These are phyloP conservation scores for Sitta europaea DNA, from an alignment of 2,113 vertebrate species.

Conservation along the genomic window DNA sequence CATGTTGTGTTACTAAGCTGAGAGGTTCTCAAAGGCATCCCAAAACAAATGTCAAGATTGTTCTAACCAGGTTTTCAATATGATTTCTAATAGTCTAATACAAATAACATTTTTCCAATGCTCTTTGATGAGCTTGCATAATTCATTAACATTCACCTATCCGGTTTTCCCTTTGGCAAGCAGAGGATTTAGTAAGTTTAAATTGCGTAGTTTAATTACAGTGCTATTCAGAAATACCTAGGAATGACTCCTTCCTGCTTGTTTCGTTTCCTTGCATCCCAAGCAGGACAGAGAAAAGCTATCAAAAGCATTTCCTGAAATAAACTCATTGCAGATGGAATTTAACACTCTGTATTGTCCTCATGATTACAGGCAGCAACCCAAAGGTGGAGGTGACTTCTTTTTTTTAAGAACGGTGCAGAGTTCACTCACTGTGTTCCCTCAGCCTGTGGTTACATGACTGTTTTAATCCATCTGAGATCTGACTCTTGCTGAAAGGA, in stretches of 20 bases:
- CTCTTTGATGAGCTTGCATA: neutral
- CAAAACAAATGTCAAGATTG: neutral
- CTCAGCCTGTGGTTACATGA: neutral
- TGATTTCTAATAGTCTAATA: neutral
- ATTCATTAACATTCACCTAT: neutral
- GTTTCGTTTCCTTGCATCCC: neutral
- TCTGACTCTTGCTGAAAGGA: neutral
- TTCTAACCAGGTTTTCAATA: neutral
- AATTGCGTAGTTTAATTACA: neutral
- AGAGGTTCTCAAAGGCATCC: neutral
- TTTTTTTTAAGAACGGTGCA: neutral
- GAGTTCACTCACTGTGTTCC: neutral
- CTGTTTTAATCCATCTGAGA: neutral
- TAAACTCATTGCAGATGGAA: neutral
- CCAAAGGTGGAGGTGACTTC: neutral
- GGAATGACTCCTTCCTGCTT: neutral
- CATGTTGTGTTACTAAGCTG: neutral
- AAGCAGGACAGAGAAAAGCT: neutral
- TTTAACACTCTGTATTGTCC: neutral
- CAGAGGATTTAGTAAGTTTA: neutral
- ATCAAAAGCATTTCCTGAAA: neutral
- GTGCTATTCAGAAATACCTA: neutral
- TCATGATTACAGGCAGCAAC: neutral
- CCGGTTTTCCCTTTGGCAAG: neutral
- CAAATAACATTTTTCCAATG: neutral